Percentiles rank a stretch among this genome's conserved stretches.
These are phyloP conservation scores for Calephelis perditalis DNA, from an alignment of 2,888 invertebrate species.

Conservation along the genomic window DNA sequence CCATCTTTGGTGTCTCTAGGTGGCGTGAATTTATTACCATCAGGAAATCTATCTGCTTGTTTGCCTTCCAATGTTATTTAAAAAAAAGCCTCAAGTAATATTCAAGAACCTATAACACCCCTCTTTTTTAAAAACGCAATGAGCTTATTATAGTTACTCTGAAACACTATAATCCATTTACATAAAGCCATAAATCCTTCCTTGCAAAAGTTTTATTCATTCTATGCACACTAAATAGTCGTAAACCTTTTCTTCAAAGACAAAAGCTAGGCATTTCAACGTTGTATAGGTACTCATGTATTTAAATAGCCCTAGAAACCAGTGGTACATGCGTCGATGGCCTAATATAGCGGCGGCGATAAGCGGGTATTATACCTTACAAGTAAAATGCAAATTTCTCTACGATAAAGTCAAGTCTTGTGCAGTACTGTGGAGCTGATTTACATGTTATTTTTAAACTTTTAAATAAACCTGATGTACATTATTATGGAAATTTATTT, in stretches of 20 bases:
- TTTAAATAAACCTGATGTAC: constrained; percentile 24
- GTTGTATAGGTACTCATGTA: constrained; percentile 6
- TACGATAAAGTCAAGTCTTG: constrained; percentile 26
- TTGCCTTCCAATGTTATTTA: no score
- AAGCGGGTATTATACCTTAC: constrained; percentile 26
- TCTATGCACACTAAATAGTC: constrained; percentile 6
- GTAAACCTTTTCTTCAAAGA: constrained; percentile 12
- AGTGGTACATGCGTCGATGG: constrained; percentile 20
- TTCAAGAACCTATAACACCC: no score
- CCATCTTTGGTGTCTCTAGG: no score
- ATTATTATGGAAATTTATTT: constrained; percentile 2
- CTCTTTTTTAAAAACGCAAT: no score
- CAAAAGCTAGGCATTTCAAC: constrained; percentile 13
- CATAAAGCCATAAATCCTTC: not conserved
- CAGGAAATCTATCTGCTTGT: no score
- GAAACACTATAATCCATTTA: not conserved
- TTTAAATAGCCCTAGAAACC: constrained; percentile 11
- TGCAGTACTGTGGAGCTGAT: constrained; percentile 26
- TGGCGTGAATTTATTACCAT: no score
- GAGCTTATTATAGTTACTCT: no score
- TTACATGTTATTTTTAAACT: constrained; percentile 30
- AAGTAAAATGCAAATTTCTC: constrained; percentile 29
- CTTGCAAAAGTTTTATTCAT: constrained; percentile 4
- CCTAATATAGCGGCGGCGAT: constrained; percentile 23
- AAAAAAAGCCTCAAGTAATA: no score